A percentile compares a stretch with the other conserved stretches of the same genome.
phyloP scores from a whole-genome alignment of 2,888 invertebrate genomes.

The Clunio marinus region DNA sequence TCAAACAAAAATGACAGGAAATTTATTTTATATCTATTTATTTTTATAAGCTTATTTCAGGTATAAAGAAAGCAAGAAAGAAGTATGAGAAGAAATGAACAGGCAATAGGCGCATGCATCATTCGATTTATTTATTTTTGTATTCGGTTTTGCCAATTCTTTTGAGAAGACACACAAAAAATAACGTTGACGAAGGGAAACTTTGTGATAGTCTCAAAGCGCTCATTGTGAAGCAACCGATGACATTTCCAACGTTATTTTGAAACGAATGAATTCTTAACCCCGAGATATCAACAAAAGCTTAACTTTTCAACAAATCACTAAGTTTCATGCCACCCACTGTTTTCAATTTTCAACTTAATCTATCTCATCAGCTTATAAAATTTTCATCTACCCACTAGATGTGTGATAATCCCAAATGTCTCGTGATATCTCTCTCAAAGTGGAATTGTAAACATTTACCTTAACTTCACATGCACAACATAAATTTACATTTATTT shows the following conservation, averaged over 20 bases:
- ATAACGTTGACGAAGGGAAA: not conserved
- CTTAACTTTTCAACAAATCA: too few relatives aligned
- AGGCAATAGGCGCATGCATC: not conserved
- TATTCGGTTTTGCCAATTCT: not conserved
- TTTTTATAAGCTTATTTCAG: not conserved
- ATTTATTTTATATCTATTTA: conserved; percentile 15
- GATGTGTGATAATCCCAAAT: too few relatives aligned
- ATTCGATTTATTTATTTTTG: conserved; percentile 4
- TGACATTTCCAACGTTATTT: conserved; percentile 4
- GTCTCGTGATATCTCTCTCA: too few relatives aligned
- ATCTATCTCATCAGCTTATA: too few relatives aligned
- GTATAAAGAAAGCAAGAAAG: not conserved
- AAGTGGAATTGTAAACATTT: too few relatives aligned
- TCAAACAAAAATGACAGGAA: conserved; percentile 23
- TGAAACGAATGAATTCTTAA: too few relatives aligned
- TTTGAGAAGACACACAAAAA: not conserved
- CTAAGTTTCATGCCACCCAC: too few relatives aligned
- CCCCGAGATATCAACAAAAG: too few relatives aligned
- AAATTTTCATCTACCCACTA: too few relatives aligned
- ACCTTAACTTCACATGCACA: too few relatives aligned
- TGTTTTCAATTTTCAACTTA: too few relatives aligned
- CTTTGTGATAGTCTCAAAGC: not conserved
- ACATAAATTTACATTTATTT: too few relatives aligned
- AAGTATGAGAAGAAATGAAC: not conserved
- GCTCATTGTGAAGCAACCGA: not conserved